Conservation (phyloP, 2,797 vertebrate species). For the Microctenopoma stevenorrisi region DNA sequence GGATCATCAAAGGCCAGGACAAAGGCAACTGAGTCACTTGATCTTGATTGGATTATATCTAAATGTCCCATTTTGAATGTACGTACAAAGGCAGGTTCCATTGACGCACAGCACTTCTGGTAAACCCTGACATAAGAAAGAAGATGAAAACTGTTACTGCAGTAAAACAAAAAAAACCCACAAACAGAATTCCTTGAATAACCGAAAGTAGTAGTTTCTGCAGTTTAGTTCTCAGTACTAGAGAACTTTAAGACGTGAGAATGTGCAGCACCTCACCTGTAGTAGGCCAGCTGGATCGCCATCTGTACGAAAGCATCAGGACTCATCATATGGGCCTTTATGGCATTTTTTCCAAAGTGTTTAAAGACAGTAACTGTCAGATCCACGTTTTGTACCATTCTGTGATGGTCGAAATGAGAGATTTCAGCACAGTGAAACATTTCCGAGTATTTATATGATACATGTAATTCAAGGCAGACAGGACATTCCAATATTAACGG, state of each 20-base stretch:
- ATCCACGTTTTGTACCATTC: slow-evolving; percentile 91
- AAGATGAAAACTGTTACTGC: neutral
- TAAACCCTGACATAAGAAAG: slow-evolving; percentile 83
- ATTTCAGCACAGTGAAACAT: neutral
- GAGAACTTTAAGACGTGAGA: too few relatives aligned
- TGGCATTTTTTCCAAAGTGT: slow-evolving; percentile 92
- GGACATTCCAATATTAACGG: too few relatives aligned
- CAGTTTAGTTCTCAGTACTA: too few relatives aligned
- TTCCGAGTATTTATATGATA: too few relatives aligned
- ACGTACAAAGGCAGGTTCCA: slow-evolving; percentile 90
- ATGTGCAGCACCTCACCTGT: slow-evolving; percentile 81
- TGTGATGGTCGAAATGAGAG: slow-evolving; percentile 58
- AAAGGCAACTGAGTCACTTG: slow-evolving; percentile 85
- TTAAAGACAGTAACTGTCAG: slow-evolving; percentile 87
- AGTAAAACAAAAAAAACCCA: neutral
- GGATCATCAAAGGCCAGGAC: slow-evolving; percentile 87
- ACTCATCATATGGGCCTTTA: slow-evolving; percentile 91
- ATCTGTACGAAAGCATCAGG: slow-evolving; percentile 95
- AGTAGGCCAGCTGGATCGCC: slow-evolving; percentile 92
- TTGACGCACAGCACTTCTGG: slow-evolving; percentile 84
- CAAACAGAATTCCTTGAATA: too few relatives aligned
- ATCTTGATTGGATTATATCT: slow-evolving; percentile 91
- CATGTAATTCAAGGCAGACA: too few relatives aligned
- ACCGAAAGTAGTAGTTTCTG: too few relatives aligned
- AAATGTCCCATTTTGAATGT: slow-evolving; percentile 94